Base-by-base conservation (phyloP, 2,888 invertebrate genomes). In the Fragum whitleyi region DNA sequence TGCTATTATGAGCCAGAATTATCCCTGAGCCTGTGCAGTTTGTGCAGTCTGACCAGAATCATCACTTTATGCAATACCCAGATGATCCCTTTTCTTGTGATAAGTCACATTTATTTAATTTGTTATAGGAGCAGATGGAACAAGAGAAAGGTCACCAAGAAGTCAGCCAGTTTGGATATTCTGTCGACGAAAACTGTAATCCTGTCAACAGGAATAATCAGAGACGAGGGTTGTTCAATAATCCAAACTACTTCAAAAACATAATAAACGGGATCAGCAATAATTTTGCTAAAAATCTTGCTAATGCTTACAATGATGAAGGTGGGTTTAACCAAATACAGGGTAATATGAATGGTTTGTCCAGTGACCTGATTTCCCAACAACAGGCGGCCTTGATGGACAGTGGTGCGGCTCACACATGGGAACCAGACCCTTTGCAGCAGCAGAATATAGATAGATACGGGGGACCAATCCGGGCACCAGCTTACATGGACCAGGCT, bases 381-480 rank as follows among this genome's bases (percentile, higher is more conserved):
- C 32, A 32, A n/a, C 11, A 32, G 32, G n/a, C 32, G 5, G 6
- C 32, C 19, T 62, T 62, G 6, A 32, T 32, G n/a, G 21, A 62
- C 19, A 65, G n/a, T 21, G 26, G 21, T 26, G 19, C 5, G 7
- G 26, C 3, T 26, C 42, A 65, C 14, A 23, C 23, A 0, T 65
- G 42, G 65, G 65, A 42, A 14, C 39, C 23, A 23, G 42, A 39
- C 19, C 9, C 21, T 1, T 2, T 42, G 3, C 74, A 74, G 26
- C 55, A 67, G 55, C 21, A 23, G 19, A 21, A 74, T 23, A 74
- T 74, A 26, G 23, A 65, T 9, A 73, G 73, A 62, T 73, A 73
- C 39, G 73, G 73, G 47, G 73, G 73, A 62, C 73, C 73, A 51
- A 73, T 73, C 19, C 26, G 61, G 28, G 23, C 16, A 11, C 21